phyloP scores from a whole-genome alignment of 2,888 invertebrate genomes.

The Nephrotoma appendiculata region DNA sequence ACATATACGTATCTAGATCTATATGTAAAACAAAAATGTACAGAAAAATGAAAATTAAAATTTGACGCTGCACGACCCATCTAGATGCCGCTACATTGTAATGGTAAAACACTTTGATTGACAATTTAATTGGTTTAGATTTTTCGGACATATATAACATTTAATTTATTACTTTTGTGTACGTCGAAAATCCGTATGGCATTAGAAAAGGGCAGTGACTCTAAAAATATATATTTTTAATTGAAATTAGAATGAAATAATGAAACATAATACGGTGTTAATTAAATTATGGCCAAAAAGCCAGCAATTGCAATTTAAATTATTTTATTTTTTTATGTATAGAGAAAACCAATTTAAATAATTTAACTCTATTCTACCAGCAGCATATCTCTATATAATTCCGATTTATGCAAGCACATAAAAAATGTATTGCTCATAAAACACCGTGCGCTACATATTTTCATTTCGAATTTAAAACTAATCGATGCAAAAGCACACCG shows the following conservation, averaged over 20 bases:
- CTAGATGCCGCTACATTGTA: neutral
- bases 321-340: neutral
- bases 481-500: neutral
- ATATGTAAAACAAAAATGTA: no score
- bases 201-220: no score
- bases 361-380: neutral
- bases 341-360: neutral
- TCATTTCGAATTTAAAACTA: neutral
- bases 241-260: neutral
- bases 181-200: neutral
- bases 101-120: neutral
- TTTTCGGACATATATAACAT: neutral
- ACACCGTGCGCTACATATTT: neutral
- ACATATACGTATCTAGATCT: no score
- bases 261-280: neutral
- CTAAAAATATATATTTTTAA: neutral
- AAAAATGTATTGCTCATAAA: neutral
- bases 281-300: neutral
- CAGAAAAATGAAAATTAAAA: no score
- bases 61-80: no score
- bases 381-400: neutral
- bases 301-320: neutral
- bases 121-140: neutral
- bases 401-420: neutral
- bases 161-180: neutral